Percentiles rank a stretch among this genome's conserved stretches.
Conservation (phyloP, 1,140 invertebrate species). For the Nixonia krombeini region DNA sequence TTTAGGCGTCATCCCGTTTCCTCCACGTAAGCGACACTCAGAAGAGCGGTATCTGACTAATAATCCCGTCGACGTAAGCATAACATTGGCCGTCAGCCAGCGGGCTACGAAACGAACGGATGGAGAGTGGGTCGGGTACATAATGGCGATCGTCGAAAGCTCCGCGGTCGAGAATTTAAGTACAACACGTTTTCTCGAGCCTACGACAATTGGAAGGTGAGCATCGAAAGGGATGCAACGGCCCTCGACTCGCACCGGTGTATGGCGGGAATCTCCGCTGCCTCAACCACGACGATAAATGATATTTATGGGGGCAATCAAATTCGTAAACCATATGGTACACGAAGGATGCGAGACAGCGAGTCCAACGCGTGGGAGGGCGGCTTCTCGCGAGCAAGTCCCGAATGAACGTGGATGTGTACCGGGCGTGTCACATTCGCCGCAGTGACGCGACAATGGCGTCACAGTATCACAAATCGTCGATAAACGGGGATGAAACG, state of each 20-base stretch:
- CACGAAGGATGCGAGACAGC: constrained; percentile 50
- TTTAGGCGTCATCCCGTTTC: no score
- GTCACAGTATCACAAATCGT: no score
- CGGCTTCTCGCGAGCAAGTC: constrained; percentile 6
- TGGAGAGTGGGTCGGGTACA: background rate
- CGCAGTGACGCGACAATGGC: no score
- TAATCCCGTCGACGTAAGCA: no score
- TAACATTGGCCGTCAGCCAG: background rate
- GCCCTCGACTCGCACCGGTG: background rate
- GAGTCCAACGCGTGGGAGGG: constrained; percentile 18
- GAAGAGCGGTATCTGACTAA: no score
- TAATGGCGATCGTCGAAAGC: background rate
- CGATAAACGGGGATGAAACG: no score
- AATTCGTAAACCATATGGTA: constrained; percentile 57
- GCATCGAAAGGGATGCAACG: background rate
- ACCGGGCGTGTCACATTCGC: background rate
- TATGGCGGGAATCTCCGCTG: no score
- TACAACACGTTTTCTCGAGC: background rate
- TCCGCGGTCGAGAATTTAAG: background rate
- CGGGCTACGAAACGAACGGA: background rate
- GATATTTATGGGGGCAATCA: constrained; percentile 65
- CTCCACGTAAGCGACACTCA: no score
- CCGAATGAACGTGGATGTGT: background rate
- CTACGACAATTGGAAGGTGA: no score
- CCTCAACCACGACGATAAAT: no score